phyloP scores from a whole-genome alignment of 2,888 invertebrate species.

The Marronus borbonicus region DNA sequence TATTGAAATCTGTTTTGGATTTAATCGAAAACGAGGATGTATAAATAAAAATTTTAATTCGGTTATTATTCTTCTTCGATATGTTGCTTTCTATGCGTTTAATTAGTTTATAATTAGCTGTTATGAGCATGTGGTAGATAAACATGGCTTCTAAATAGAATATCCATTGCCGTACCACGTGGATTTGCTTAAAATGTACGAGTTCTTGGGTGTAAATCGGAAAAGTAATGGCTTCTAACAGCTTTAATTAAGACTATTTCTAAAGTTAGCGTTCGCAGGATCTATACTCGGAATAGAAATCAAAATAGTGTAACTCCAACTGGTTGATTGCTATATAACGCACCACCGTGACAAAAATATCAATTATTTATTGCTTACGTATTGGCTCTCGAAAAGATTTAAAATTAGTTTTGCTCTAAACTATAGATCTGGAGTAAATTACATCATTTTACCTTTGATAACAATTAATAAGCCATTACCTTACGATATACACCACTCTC shows the following conservation, averaged over 20 bases:
- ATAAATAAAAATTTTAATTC: conserved; percentile 46
- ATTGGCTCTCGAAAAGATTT: too few species aligned
- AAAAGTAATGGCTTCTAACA: conserved; percentile 1
- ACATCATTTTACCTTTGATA: too few species aligned
- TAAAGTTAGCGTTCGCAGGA: neutral
- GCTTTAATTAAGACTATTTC: conserved; percentile 31
- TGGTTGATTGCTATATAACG: neutral
- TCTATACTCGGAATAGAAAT: neutral
- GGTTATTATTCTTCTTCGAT: conserved; percentile 34
- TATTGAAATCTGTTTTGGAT: neutral
- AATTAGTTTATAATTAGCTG: conserved; percentile 51
- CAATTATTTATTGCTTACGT: too few species aligned
- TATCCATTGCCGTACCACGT: neutral
- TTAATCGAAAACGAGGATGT: conserved; percentile 35
- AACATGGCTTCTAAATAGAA: neutral
- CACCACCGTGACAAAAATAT: too few species aligned
- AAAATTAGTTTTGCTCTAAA: too few species aligned
- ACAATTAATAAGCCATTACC: too few species aligned
- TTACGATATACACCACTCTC: too few species aligned
- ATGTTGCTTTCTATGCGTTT: conserved; percentile 44
- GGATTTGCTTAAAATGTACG: neutral
- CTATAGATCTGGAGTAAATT: too few species aligned
- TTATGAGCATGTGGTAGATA: conserved; percentile 21
- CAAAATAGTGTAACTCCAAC: neutral
- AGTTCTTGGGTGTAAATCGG: neutral